Conservation (phyloP, 2,797 vertebrate genomes). For the Anolis apletophallus region DNA sequence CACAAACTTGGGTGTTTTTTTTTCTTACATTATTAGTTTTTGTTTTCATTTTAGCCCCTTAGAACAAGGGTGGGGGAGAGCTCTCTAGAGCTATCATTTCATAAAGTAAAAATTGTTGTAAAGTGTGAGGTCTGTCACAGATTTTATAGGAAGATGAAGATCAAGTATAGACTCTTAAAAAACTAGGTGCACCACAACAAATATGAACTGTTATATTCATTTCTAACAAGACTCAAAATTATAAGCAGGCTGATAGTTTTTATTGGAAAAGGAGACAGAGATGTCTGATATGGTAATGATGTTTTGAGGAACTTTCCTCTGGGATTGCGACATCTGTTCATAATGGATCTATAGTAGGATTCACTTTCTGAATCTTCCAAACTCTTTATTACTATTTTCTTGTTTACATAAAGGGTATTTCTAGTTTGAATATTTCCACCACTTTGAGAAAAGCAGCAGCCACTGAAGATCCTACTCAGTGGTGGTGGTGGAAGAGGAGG, state of each 20-base stretch:
- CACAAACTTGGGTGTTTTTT: slow-evolving; percentile 76
- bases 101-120: slow-evolving; percentile 63
- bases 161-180: slow-evolving; percentile 38
- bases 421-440: background rate
- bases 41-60: slow-evolving; percentile 54
- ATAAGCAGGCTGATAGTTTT: slow-evolving; percentile 37
- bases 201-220: slow-evolving; percentile 22
- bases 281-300: background rate
- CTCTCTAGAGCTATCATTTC: slow-evolving; percentile 58
- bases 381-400: background rate
- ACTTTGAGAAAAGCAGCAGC: too few relatives aligned
- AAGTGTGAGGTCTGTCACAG: slow-evolving; percentile 57
- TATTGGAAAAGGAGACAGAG: background rate
- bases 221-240: slow-evolving; percentile 50
- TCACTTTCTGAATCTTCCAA: background rate
- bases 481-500: too few relatives aligned
- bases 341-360: background rate
- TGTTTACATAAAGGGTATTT: background rate
- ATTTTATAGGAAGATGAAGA: slow-evolving; percentile 55
- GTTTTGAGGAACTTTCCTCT: background rate
- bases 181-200: slow-evolving; percentile 51
- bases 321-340: background rate
- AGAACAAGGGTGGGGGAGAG: slow-evolving; percentile 58
- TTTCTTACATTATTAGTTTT: slow-evolving; percentile 78
- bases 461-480: too few relatives aligned